Evolutionary conservation across 2,888 invertebrate genomes (phyloP).

Genomic region (Ophonus ardosiacus): DNA sequence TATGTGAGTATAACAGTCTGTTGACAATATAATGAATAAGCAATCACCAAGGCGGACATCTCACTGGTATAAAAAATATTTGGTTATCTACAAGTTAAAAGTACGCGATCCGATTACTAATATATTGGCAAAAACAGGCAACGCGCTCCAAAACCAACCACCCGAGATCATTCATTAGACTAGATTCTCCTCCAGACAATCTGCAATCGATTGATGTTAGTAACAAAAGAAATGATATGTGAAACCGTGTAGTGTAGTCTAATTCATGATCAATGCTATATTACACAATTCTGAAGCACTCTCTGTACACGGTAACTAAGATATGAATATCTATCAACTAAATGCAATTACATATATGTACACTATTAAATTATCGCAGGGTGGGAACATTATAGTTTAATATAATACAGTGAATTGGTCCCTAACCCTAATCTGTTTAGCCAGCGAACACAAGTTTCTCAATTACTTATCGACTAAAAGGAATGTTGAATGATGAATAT

Average conservation of each 20-base stretch:
- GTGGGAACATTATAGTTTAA: constrained; percentile 58
- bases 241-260: constrained; percentile 59
- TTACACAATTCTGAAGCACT: constrained; percentile 12
- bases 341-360: constrained; percentile 52
- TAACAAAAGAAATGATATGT: constrained; percentile 60
- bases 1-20: constrained; percentile 31
- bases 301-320: constrained; percentile 62
- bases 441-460: constrained; percentile 58
- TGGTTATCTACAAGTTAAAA: constrained; percentile 61
- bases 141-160: constrained; percentile 47
- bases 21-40: constrained; percentile 39
- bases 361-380: constrained; percentile 51
- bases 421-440: constrained; percentile 70
- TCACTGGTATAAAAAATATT: constrained; percentile 64
- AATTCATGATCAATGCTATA: constrained; percentile 60
- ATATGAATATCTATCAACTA: constrained; percentile 58
- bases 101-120: constrained; percentile 53
- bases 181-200: constrained; percentile 53
- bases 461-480: constrained; percentile 53
- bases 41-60: constrained; percentile 51
- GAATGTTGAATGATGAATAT: constrained; percentile 46
- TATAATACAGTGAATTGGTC: constrained; percentile 69
- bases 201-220: constrained; percentile 52
- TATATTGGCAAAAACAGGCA: constrained; percentile 63
- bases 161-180: constrained; percentile 63